Evolutionary conservation across 1,140 invertebrate species (phyloP), one percentile per base, ranked within the genome.

Genomic region (Drosophila funebris): DNA sequence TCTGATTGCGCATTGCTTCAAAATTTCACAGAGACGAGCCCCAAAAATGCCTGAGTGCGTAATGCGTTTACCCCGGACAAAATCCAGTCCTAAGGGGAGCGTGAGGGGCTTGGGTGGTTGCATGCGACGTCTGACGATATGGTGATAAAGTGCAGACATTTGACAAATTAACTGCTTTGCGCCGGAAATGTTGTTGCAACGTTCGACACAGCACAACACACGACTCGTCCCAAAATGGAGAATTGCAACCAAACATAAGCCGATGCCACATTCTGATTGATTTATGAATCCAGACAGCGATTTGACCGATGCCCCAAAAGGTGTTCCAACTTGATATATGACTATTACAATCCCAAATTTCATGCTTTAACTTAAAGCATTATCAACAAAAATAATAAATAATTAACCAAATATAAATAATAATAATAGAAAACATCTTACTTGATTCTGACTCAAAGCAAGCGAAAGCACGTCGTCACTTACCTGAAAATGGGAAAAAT

Each of bases 131-230:
- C 56, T 76, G 61, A 78, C 78, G 83, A 88, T 88, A 88, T 88
- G 78, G 85, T 89, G 84, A 90, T 89, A 89, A 89, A 89, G 84
- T 89, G 84, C 79, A 84, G 85, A 89, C 84, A 89, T 89, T 89
- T 89, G 84, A 89, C 85, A 89, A 89, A 89, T 89, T 89, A 90
- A 89, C 80, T 89, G 85, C 80, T 89, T 80, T 87, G 82, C 78
- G 78, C 66, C 82, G 81, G 81, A 81, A 81, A 87, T 87, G 82
- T 73, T 85, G 80, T 76, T 76, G 77, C 68, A 73, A 41, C 56
- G 61, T 71, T 85, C 82, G 79, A 73, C 84, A 56, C 36, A 41
- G 39, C 67, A 20, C 71, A 60, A 33, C 22, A 50, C 43, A 31
- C 14, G 6, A 3, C 8, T 31, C 14, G 27, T 4, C 1, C 13